Percentiles rank a stretch among this genome's conserved stretches.
phyloP scores from a whole-genome alignment of 2,888 invertebrate genomes.

The Cecidostiba fungosa region DNA sequence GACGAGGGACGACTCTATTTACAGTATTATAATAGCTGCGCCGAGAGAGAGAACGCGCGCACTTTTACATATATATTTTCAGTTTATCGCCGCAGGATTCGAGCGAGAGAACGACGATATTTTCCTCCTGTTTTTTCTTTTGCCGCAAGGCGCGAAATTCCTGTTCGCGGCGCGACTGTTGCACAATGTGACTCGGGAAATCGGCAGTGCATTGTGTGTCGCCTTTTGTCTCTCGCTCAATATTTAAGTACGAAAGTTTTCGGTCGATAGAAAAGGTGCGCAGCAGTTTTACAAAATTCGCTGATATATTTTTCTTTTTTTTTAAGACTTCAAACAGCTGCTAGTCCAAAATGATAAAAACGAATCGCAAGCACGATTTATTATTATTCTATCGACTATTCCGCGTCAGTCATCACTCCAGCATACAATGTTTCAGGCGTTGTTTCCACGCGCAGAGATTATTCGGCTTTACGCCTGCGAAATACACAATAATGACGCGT shows the following conservation, averaged over 20 bases:
- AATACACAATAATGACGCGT: neutral
- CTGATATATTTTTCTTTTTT: no score
- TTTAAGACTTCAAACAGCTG: no score
- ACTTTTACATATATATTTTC: neutral
- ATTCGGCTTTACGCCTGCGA: neutral
- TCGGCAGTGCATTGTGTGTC: neutral
- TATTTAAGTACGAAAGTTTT: neutral
- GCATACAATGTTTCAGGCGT: neutral
- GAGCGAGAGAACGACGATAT: neutral
- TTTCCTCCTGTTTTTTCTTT: neutral
- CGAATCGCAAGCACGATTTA: no score
- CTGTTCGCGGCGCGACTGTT: neutral
- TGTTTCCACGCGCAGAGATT: neutral
- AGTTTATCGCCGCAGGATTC: neutral
- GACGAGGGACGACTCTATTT: conserved; percentile 47
- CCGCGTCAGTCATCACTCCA: no score
- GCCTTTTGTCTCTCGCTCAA: neutral
- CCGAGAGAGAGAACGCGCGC: no score
- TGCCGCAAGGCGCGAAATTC: conserved; percentile 10
- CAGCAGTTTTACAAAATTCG: neutral
- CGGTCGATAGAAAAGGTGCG: neutral
- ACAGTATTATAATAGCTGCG: neutral
- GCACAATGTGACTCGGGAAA: conserved; percentile 20
- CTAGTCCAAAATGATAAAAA: no score
- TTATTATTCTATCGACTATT: no score